phyloP scores from a whole-genome alignment of 2,888 invertebrate genomes.

The Drosophila flavopinicola region DNA sequence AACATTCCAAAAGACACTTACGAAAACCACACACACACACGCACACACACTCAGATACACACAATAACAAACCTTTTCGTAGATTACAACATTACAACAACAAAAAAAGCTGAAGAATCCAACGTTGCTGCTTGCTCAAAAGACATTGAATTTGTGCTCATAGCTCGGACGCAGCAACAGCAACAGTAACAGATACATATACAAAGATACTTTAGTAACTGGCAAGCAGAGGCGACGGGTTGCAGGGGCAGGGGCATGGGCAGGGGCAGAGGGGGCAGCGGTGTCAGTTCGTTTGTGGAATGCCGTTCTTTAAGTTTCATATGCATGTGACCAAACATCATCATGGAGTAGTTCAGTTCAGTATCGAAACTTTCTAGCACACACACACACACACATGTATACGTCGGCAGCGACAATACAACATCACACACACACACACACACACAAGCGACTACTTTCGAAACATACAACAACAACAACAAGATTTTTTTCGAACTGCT shows the following conservation, averaged over 20 bases:
- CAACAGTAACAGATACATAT: constrained; percentile 48
- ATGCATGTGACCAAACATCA: constrained; percentile 69
- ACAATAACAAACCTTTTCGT: constrained; percentile 50
- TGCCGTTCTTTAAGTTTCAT: constrained; percentile 82
- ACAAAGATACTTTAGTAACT: constrained; percentile 58
- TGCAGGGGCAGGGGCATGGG: background rate
- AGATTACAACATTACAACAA: constrained; percentile 64
- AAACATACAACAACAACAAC: constrained; percentile 35
- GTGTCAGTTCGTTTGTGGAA: constrained; percentile 72
- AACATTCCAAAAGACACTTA: constrained; percentile 63
- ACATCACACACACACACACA: constrained; percentile 30
- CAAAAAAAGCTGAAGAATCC: constrained; percentile 48
- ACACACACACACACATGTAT: constrained; percentile 29
- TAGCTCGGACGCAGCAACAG: constrained; percentile 36
- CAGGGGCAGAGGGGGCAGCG: constrained; percentile 16
- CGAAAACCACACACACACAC: constrained; percentile 52
- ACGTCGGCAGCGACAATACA: constrained; percentile 32
- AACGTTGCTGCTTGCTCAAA: constrained; percentile 28
- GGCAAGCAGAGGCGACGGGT: constrained; percentile 14
- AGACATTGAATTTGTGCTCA: constrained; percentile 56
- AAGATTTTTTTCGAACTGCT: constrained; percentile 23
- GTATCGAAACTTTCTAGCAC: constrained; percentile 71
- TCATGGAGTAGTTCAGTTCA: constrained; percentile 54
- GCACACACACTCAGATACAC: background rate
- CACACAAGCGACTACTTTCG: constrained; percentile 51